Percentiles rank a stretch among this genome's conserved stretches.
phyloP scores from a whole-genome alignment of 2,113 vertebrate species.

The Procapra przewalskii region DNA sequence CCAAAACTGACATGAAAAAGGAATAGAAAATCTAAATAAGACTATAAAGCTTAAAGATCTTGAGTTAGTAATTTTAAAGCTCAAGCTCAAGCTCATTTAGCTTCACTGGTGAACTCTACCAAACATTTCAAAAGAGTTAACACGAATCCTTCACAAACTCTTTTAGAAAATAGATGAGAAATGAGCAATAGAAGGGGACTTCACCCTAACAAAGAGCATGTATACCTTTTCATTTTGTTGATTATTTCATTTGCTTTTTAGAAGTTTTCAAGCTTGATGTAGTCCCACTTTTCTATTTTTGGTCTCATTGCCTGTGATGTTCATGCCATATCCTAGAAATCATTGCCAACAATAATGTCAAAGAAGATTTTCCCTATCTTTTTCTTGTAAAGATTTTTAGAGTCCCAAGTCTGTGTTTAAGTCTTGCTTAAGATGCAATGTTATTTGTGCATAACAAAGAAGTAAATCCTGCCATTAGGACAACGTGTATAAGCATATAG shows the following conservation, averaged over 20 bases:
- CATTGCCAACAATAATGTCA: neutral
- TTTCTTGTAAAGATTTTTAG: neutral
- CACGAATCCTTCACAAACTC: neutral
- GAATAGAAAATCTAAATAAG: neutral
- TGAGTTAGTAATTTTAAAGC: neutral
- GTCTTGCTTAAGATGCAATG: neutral
- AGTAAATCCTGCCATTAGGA: neutral
- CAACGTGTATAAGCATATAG: neutral
- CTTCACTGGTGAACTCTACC: neutral
- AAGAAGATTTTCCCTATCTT: neutral
- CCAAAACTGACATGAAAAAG: neutral
- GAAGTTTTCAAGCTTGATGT: neutral
- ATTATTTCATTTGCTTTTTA: neutral
- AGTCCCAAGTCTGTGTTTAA: neutral
- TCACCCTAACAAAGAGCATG: neutral
- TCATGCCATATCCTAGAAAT: neutral
- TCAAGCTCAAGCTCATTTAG: neutral
- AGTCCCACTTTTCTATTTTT: neutral
- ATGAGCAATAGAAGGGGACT: neutral
- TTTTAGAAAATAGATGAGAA: neutral
- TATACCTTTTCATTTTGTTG: neutral
- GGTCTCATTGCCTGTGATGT: neutral
- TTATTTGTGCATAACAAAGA: neutral
- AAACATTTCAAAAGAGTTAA: neutral
- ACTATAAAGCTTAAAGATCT: neutral